Evolutionary conservation across 2,113 vertebrate species (phyloP), one percentile per base, ranked within the genome.

Genomic region (Channa maculata): DNA sequence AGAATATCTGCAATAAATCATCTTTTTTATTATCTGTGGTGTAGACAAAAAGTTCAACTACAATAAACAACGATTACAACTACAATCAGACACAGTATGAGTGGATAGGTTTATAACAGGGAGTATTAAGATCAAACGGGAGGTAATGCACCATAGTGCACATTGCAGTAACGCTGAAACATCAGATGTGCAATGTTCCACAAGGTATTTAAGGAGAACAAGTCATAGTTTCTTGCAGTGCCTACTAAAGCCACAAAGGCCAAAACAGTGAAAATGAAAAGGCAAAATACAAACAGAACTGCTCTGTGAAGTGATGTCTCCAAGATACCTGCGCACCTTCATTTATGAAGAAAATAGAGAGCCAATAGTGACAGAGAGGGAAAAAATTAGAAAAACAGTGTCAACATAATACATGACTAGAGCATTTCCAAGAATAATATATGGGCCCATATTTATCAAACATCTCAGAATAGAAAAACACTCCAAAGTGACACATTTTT

Each of bases 71-170:
- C 13, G 2, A 8, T 24, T 24, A 24, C 24, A 24, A 24, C 24
- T 24, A 51, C 13, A 52, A 34, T 57, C 4, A 54, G 8, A 5
- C 54, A 48, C 1, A 24, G 24, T n/a, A 60, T 13, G 9, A 49
- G 48, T 4, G 0, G 10, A 51, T 2, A 4, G 44, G 9, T 81
- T 67, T 39, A 60, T 49, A 13, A 39, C 5, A 24, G 12, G 15
- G 6, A 39, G 2, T 3, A 13, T 37, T 77, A 12, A 37, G 15
- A 5, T 91, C 70, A 92, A 13, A 89, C 4, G 1, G 91, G 88
- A 57, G 91, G 87, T 15, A 77, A 45, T 3, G 72, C 61, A 6
- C 39, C 46, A 41, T 91, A 86, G 2, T 85, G 80, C 46, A 92
- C 12, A 1, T 8, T 57, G 60, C 71, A 79, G 64, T 80, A 88